phyloP scores from a whole-genome alignment of 1,140 invertebrate species.

The Bombus pyrosoma region DNA sequence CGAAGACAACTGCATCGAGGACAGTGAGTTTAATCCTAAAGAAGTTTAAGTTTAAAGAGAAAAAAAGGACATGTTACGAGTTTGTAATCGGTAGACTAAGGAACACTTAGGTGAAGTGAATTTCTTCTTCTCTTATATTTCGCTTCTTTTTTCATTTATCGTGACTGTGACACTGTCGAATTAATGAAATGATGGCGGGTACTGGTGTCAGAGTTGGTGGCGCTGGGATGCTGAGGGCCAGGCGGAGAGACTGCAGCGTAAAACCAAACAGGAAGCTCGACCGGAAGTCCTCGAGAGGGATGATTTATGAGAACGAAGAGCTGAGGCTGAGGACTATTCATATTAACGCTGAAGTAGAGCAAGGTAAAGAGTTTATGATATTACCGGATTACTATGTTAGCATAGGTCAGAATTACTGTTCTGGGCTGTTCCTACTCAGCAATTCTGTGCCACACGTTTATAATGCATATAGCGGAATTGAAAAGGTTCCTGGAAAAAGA shows the following conservation, averaged over 20 bases:
- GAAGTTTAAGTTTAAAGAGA: neutral
- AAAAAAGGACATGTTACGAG: neutral
- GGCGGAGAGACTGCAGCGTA: conserved; percentile 87
- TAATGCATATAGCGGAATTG: too few relatives aligned
- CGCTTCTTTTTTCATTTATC: neutral
- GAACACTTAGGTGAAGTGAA: conserved; percentile 2
- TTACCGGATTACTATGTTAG: neutral
- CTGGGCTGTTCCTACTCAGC: neutral
- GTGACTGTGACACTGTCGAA: neutral
- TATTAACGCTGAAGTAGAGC: conserved; percentile 96
- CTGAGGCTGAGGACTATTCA: conserved; percentile 94
- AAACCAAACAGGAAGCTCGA: conserved; percentile 90
- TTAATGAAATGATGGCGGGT: conserved; percentile 74
- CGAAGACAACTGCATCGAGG: too few relatives aligned
- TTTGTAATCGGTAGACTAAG: neutral
- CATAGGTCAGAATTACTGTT: neutral
- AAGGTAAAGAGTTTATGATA: conserved; percentile 84
- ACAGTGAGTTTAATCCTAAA: neutral
- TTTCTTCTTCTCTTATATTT: neutral
- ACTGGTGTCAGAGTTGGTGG: conserved; percentile 73
- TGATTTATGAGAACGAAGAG: conserved; percentile 96
- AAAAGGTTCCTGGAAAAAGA: too few relatives aligned
- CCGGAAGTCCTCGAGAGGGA: conserved; percentile 91
- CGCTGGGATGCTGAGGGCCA: conserved; percentile 86
- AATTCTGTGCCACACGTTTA: too few relatives aligned